phyloP scores from a whole-genome alignment of 2,888 invertebrate genomes.

The Aproaerema taeniolella region DNA sequence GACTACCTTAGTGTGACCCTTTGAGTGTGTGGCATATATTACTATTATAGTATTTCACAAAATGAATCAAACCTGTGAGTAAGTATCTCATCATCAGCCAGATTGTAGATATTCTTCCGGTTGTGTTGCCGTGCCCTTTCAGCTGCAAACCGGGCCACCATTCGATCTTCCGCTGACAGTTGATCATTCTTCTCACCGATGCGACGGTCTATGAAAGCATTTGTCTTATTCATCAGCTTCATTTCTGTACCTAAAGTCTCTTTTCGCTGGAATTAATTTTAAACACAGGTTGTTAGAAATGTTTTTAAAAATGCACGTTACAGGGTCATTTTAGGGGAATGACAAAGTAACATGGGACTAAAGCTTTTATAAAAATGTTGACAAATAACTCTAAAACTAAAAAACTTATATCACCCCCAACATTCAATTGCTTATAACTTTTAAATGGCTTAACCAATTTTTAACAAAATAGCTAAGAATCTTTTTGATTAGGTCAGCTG shows the following conservation, averaged over 20 bases:
- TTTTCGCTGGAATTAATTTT: conserved; percentile 79
- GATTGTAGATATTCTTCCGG: conserved; percentile 86
- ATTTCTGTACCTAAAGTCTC: conserved; percentile 92
- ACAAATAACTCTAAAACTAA: too few relatives aligned
- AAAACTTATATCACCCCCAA: too few relatives aligned
- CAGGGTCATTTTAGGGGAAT: too few relatives aligned
- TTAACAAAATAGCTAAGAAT: too few relatives aligned
- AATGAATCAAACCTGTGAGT: conserved; percentile 94
- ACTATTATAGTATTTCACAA: too few relatives aligned
- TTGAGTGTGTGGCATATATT: too few relatives aligned
- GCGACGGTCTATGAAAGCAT: conserved; percentile 90
- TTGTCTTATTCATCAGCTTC: conserved; percentile 88
- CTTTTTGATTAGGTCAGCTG: too few relatives aligned
- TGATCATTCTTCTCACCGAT: conserved; percentile 87
- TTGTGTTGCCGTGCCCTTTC: conserved; percentile 82
- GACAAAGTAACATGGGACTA: too few relatives aligned
- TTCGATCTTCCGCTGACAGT: conserved; percentile 86
- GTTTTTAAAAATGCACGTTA: neutral
- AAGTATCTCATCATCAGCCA: conserved; percentile 92
- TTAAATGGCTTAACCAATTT: too few relatives aligned
- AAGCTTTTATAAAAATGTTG: too few relatives aligned
- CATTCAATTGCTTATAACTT: too few relatives aligned
- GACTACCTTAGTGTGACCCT: too few relatives aligned
- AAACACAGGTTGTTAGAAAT: neutral
- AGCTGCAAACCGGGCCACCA: conserved; percentile 89